These are phyloP conservation scores for Hydrolagus affinis DNA, from an alignment of 2,113 vertebrate species.

Conservation along the genomic window DNA sequence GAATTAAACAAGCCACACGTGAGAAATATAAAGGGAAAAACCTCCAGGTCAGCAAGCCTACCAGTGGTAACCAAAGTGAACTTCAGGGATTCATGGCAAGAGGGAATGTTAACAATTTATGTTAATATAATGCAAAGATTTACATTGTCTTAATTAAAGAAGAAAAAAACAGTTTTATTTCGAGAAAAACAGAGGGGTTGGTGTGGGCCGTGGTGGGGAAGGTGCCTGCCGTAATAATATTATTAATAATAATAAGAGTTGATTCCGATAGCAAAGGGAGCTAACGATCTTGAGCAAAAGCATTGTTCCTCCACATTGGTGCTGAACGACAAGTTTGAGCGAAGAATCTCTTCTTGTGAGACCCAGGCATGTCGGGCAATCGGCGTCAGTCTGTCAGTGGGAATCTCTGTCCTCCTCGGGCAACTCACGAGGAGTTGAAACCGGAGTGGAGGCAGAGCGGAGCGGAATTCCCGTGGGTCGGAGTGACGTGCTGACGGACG, in stretches of 20 bases:
- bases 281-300: background rate
- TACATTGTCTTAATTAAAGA: conserved; percentile 11
- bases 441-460: no score
- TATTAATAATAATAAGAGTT: background rate
- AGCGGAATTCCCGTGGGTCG: no score
- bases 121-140: background rate
- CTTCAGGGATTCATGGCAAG: background rate
- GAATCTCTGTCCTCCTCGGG: no score
- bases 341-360: background rate
- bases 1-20: background rate
- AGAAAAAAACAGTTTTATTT: background rate
- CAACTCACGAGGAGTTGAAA: no score
- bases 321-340: background rate
- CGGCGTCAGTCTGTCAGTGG: no score
- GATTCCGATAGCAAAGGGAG: background rate
- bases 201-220: no score
- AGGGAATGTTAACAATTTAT: background rate
- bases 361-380: no score
- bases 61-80: conserved; percentile 11
- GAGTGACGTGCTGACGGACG: no score
- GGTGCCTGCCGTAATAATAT: background rate
- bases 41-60: conserved; percentile 11
- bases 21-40: conserved; percentile 8
- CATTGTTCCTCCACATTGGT: background rate
- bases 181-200: no score